These are phyloP conservation scores for Achatina immaculata DNA, from an alignment of 1,140 invertebrate genomes.

Conservation along the genomic window DNA sequence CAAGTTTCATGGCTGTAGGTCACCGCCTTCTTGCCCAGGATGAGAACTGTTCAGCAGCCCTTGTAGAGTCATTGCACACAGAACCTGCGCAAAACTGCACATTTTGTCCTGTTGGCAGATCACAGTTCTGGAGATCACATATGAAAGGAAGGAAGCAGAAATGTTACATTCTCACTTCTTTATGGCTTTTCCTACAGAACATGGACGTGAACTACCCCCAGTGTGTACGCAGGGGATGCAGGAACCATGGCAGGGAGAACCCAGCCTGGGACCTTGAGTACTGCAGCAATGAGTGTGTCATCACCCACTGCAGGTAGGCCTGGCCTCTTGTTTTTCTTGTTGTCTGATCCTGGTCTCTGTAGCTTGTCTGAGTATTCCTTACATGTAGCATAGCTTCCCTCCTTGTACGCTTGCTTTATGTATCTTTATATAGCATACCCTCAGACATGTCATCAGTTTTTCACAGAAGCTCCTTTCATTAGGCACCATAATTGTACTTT, in stretches of 20 bases:
- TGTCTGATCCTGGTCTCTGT: neutral
- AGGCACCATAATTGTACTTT: too few relatives aligned
- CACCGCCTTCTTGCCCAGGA: too few relatives aligned
- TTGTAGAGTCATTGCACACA: too few relatives aligned
- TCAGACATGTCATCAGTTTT: neutral
- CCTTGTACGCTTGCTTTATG: neutral
- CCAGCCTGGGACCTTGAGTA: conserved; percentile 97
- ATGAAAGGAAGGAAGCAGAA: too few relatives aligned
- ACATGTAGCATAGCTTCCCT: neutral
- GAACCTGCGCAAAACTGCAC: too few relatives aligned
- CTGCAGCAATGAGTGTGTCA: conserved; percentile 97
- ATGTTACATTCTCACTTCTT: too few relatives aligned
- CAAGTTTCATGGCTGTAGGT: too few relatives aligned
- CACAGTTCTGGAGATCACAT: too few relatives aligned
- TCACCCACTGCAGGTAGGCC: conserved; percentile 86
- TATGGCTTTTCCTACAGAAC: neutral
- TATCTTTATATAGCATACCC: neutral
- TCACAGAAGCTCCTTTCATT: neutral
- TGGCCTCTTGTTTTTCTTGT: neutral
- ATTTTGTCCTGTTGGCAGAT: too few relatives aligned
- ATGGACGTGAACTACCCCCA: conserved; percentile 15
- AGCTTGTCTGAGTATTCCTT: neutral
- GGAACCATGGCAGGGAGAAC: conserved; percentile 89
- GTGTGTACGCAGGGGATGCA: conserved; percentile 89
- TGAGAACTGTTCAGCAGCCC: too few relatives aligned